Conservation (phyloP, 2,113 vertebrate genomes). For the Chauna torquata region DNA sequence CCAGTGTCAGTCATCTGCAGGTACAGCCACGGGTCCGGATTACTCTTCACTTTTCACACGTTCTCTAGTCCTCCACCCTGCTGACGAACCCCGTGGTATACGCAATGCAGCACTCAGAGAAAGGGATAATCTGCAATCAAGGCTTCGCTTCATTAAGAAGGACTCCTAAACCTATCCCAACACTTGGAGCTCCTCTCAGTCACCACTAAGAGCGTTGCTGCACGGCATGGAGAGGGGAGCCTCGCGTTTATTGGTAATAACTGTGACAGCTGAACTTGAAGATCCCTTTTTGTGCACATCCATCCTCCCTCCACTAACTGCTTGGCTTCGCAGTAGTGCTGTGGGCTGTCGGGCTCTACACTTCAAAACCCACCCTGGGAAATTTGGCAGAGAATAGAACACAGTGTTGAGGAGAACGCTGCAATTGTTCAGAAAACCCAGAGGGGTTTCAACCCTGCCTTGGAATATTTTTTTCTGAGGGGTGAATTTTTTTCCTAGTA, state of each 20-base stretch:
- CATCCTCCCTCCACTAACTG: neutral
- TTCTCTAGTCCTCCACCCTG: neutral
- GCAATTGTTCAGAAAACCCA: conserved; percentile 27
- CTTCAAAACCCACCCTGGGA: conserved; percentile 31
- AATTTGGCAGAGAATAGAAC: conserved; percentile 37
- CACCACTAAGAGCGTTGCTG: neutral
- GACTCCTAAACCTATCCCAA: neutral
- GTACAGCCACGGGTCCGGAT: neutral
- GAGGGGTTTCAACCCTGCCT: neutral
- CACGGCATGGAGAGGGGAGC: neutral
- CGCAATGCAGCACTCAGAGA: neutral
- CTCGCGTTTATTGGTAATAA: neutral
- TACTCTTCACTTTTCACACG: neutral
- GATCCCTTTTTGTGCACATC: neutral
- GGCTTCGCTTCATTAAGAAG: neutral
- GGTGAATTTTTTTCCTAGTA: neutral
- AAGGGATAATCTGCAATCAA: rapidly evolving
- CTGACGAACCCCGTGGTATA: rapidly evolving
- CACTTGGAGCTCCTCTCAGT: neutral
- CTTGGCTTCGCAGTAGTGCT: neutral
- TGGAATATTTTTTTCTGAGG: neutral
- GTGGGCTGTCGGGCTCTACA: neutral
- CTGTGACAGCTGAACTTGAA: neutral
- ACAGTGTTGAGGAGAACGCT: neutral
- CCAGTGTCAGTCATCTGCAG: neutral